phyloP scores from a whole-genome alignment of 2,888 invertebrate species.

The Lamproptera curius region DNA sequence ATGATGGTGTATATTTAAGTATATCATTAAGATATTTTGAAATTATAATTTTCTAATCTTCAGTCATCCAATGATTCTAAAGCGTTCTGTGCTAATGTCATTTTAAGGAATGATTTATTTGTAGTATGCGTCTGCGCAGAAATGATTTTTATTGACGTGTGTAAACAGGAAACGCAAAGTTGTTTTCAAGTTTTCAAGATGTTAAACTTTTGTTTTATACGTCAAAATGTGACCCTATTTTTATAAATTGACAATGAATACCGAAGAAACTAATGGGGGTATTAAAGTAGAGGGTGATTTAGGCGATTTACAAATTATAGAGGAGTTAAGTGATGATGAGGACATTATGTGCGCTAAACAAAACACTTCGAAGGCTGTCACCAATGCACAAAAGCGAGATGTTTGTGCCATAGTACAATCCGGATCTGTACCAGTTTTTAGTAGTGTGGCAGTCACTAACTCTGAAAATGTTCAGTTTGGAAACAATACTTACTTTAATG shows the following conservation, averaged over 20 bases:
- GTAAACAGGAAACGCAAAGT: background rate
- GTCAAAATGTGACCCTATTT: conserved; percentile 10
- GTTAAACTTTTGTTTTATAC: conserved; percentile 5
- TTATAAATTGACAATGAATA: conserved; percentile 41
- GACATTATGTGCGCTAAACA: conserved; percentile 29
- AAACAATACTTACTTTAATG: conserved; percentile 86
- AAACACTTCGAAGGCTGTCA: conserved; percentile 30
- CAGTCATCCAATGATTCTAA: too few species aligned
- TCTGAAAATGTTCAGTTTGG: conserved; percentile 87
- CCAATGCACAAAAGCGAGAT: conserved; percentile 11
- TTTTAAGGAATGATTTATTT: too few species aligned
- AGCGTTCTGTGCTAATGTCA: too few species aligned
- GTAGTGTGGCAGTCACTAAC: conserved; percentile 81
- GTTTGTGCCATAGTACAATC: conserved; percentile 34
- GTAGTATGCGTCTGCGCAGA: too few species aligned
- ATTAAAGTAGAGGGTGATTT: conserved; percentile 54
- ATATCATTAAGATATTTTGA: too few species aligned
- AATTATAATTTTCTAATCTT: too few species aligned
- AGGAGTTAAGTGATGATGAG: conserved; percentile 46
- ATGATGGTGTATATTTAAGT: too few species aligned
- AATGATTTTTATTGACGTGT: too few species aligned
- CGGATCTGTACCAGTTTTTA: conserved; percentile 50
- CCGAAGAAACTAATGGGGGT: conserved; percentile 33
- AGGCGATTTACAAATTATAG: conserved; percentile 52
- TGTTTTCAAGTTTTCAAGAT: background rate